Percentiles rank a stretch among this genome's conserved stretches.
These are phyloP conservation scores for Sarcophaga variegata DNA, from an alignment of 2,888 invertebrate genomes.

Conservation along the genomic window DNA sequence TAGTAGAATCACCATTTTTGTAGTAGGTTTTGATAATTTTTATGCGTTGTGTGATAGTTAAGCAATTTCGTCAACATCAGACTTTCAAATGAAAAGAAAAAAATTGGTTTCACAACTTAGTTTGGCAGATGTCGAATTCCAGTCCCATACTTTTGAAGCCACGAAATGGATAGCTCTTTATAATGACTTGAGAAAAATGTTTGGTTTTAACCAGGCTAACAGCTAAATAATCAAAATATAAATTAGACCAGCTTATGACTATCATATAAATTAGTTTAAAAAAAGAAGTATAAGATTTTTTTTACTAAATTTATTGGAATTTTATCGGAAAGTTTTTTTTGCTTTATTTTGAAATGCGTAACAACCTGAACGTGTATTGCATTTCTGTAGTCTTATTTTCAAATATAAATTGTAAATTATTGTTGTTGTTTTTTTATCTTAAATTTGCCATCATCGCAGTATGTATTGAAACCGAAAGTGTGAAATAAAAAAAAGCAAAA, in stretches of 20 bases:
- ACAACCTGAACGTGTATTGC: slow-evolving; percentile 35
- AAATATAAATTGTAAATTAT: not conserved
- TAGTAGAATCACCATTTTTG: too few species aligned
- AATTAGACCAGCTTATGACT: too few species aligned
- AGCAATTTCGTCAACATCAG: too few species aligned
- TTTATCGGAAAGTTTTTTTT: too few species aligned
- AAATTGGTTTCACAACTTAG: too few species aligned
- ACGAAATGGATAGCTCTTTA: too few species aligned
- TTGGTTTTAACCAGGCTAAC: not conserved
- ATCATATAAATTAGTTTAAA: not conserved
- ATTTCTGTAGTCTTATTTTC: slow-evolving; percentile 15
- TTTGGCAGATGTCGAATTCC: too few species aligned
- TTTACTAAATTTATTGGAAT: not conserved
- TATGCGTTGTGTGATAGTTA: too few species aligned
- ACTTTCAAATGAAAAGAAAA: too few species aligned
- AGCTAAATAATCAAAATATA: too few species aligned
- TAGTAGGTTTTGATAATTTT: too few species aligned
- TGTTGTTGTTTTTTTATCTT: slow-evolving; percentile 25
- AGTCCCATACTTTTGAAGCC: too few species aligned
- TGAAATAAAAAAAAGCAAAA: slow-evolving; percentile 19
- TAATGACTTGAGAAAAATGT: slow-evolving; percentile 11
- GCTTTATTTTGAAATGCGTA: slow-evolving; percentile 18
- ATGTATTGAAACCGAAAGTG: slow-evolving; percentile 30
- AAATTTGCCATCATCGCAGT: slow-evolving; percentile 6
- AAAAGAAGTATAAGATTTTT: not conserved